Evolutionary conservation across 2,113 vertebrate genomes (phyloP).

Genomic region (Phocoena sinus): DNA sequence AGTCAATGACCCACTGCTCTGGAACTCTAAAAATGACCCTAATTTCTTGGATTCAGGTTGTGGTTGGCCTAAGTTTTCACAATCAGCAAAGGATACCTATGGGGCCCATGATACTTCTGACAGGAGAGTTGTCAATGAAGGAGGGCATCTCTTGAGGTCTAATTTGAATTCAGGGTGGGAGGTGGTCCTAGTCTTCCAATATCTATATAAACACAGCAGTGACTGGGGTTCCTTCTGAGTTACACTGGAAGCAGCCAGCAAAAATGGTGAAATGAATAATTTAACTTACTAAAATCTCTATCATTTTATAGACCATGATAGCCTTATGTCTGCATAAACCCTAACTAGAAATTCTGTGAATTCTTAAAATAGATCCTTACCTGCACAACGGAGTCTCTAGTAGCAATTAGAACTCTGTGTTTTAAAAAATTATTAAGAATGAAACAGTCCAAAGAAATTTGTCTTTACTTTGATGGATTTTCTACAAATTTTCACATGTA

Average conservation of each 20-base stretch:
- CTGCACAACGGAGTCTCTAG: background rate
- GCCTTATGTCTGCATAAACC: background rate
- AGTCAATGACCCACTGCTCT: background rate
- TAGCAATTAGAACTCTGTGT: background rate
- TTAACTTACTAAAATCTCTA: background rate
- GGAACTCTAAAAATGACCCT: background rate
- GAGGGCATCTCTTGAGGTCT: background rate
- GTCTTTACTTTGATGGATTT: slow-evolving; percentile 9
- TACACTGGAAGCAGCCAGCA: background rate
- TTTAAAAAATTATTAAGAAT: background rate
- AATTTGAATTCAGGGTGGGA: background rate
- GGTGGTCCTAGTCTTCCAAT: background rate
- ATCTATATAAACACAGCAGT: background rate
- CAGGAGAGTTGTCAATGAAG: background rate
- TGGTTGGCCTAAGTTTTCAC: background rate
- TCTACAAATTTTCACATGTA: background rate
- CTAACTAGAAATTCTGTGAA: background rate
- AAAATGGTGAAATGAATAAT: background rate
- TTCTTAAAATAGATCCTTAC: background rate
- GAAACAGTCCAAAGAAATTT: background rate
- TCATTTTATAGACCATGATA: background rate
- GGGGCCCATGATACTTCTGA: background rate
- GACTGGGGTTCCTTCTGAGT: background rate
- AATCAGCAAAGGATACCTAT: background rate
- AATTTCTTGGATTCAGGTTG: background rate